Conservation (phyloP, 2,797 vertebrate species). For the Sorex maritimensis region DNA sequence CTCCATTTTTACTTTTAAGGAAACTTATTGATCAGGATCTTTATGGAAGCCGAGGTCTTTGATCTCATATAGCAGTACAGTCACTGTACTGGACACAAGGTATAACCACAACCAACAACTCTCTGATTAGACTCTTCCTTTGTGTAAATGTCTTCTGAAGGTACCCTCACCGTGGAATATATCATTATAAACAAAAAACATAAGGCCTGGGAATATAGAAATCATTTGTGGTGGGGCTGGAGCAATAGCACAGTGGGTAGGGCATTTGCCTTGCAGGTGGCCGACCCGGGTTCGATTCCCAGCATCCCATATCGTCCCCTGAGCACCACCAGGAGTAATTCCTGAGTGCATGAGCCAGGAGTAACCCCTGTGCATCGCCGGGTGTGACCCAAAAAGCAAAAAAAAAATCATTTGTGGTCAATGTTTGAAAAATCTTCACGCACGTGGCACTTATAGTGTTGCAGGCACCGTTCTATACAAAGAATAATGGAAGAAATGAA, state of each 20-base stretch:
- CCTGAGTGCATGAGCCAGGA: no score
- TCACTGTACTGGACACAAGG: neutral
- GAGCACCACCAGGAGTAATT: no score
- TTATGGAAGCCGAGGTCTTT: conserved; percentile 26
- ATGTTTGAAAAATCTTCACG: neutral
- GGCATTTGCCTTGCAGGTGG: no score
- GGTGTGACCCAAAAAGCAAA: no score
- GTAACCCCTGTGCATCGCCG: no score
- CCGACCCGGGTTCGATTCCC: no score
- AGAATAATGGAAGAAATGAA: conserved; percentile 43
- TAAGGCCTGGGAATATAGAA: no score
- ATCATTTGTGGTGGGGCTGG: no score
- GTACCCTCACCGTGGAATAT: neutral
- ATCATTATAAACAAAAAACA: no score
- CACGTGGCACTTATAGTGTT: neutral
- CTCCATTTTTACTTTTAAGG: conserved; percentile 1
- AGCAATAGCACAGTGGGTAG: no score
- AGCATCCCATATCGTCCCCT: no score
- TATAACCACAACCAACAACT: conserved; percentile 37
- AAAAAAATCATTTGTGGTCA: no score
- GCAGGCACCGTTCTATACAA: neutral
- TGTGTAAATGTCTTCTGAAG: conserved; percentile 19
- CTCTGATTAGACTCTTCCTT: neutral
- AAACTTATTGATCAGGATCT: conserved; percentile 1
- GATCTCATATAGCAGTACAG: neutral